A percentile compares a stretch with the other conserved stretches of the same genome.
Evolutionary conservation across 1,140 invertebrate species (phyloP).

Genomic region (Oppia nitens): DNA sequence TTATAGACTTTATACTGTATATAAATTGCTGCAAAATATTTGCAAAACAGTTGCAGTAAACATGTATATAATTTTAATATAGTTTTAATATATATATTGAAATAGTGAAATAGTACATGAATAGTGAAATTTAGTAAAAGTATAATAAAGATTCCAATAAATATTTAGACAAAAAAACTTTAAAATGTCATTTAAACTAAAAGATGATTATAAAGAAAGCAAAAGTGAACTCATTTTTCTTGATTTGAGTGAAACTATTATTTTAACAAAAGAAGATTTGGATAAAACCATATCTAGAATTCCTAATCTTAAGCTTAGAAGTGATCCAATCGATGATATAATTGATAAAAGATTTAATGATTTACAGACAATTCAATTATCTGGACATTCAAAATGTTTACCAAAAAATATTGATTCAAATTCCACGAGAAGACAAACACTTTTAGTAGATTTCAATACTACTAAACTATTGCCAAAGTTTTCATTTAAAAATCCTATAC

Average conservation of each 20-base stretch:
- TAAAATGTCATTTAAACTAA: background rate
- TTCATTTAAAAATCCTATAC: constrained; percentile 53
- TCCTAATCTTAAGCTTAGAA: constrained; percentile 70
- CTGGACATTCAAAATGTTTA: background rate
- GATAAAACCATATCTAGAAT: constrained; percentile 24
- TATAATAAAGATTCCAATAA: too few relatives aligned
- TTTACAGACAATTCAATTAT: background rate
- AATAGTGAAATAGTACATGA: too few relatives aligned
- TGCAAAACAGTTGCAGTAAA: too few relatives aligned
- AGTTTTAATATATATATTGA: too few relatives aligned
- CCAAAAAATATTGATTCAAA: background rate
- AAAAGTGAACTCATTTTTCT: background rate
- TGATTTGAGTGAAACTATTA: background rate
- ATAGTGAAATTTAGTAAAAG: too few relatives aligned
- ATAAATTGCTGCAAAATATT: too few relatives aligned
- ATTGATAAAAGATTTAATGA: background rate
- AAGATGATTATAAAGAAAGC: background rate
- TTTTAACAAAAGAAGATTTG: background rate
- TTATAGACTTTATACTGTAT: too few relatives aligned
- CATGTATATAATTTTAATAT: too few relatives aligned
- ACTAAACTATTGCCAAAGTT: background rate
- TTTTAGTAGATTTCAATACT: background rate
- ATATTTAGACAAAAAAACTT: too few relatives aligned
- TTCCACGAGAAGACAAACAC: background rate
- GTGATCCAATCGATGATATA: constrained; percentile 33